Evolutionary conservation across 2,888 invertebrate genomes (phyloP).

Genomic region (Scaptomyza cyrtandrae): DNA sequence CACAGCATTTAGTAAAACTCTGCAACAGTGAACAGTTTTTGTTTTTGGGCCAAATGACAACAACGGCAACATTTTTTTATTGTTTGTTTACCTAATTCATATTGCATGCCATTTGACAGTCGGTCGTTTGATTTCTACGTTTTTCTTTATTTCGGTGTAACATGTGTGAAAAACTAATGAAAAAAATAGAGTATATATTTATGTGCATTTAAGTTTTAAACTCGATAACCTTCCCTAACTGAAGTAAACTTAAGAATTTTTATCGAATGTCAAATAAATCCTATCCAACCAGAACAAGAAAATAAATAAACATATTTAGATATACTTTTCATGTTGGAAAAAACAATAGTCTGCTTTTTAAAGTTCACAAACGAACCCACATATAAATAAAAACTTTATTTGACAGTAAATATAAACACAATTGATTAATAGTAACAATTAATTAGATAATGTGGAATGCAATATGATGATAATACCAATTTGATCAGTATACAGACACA

Average conservation of each 20-base stretch:
- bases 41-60: constrained; percentile 8
- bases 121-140: neutral
- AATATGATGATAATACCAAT: constrained; percentile 34
- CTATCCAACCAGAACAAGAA: neutral
- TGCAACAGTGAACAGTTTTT: constrained; percentile 20
- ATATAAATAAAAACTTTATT: constrained; percentile 33
- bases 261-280: neutral
- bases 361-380: constrained; percentile 7
- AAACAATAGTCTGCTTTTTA: neutral
- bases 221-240: neutral
- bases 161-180: neutral
- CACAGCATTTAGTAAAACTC: constrained; percentile 7
- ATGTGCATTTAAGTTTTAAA: neutral
- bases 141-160: neutral
- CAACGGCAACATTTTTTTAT: constrained; percentile 13
- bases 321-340: neutral
- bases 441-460: constrained; percentile 9
- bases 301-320: neutral
- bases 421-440: neutral
- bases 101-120: constrained; percentile 17
- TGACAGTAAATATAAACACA: constrained; percentile 3
- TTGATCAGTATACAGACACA: constrained; percentile 33
- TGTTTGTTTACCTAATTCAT: constrained; percentile 33
- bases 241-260: neutral
- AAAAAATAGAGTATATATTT: neutral